Evolutionary conservation across 2,888 invertebrate species (phyloP), one percentile per base, ranked within the genome.

Genomic region (Acholoe squamosa): DNA sequence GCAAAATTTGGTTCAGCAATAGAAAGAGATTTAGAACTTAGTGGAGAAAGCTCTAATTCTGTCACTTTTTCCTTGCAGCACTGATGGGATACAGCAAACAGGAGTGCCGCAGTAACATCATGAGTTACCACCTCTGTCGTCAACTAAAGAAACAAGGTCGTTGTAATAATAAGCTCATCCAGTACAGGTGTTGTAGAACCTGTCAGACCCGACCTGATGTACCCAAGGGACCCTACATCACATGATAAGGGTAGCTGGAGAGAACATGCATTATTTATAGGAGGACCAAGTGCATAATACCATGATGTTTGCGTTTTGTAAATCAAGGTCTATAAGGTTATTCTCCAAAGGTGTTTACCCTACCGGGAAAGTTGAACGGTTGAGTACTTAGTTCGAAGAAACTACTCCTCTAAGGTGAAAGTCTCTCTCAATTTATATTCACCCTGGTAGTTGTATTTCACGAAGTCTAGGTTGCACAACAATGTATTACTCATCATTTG

Each of bases 171-270:
- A 92, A 93, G 43, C 94, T 94, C 91, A 94, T 95, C 25, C 93
- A 93, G 61, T 90, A 93, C 84, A 94, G 95, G 88, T 95, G 95
- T 91, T 95, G 95, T 92, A 92, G 93, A 91, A 95, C 95, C 10
- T 95, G 95, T 90, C 92, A 89, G 10, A 3, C 77, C 34, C 14
- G 80, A 31, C 90, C 90, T 33, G 33, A 77, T 51, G 25, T 84
- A 33, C 86, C 86, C 25, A 52, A 86, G 22, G 33, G 86, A 33
- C 54, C 54, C 22, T n/a, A 22, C n/a, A 31, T 28, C 52, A 86
- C 86, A 86, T 86, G 28, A 86, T 61, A 19, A 61, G 19, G 61
- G 12, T 19, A 3, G 12, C 61, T n/a, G 61, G 61, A 61, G 61
- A 3, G n/a, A 3, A 3, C 61, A 61, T 61, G 61, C 5, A 61